Evolutionary conservation across 1,140 invertebrate genomes (phyloP).

Genomic region (Frieseomelitta varia): DNA sequence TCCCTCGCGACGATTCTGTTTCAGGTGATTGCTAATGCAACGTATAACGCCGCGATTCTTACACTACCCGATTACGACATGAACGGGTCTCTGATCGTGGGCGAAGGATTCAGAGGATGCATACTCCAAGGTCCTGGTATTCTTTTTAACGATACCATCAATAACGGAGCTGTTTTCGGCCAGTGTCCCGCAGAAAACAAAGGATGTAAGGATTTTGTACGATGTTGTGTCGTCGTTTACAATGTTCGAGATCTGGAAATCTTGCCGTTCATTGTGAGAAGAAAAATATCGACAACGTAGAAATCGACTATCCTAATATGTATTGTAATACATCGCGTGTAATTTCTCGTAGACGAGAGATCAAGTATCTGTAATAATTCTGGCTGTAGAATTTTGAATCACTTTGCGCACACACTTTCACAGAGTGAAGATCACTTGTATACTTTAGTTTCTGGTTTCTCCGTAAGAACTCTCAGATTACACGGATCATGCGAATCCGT

Average conservation of each 20-base stretch:
- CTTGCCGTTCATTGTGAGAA: not conserved
- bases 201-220: slow-evolving; percentile 84
- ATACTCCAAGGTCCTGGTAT: slow-evolving; percentile 92
- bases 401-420: slow-evolving; percentile 14
- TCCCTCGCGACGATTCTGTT: slow-evolving; percentile 1
- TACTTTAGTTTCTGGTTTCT: not conserved
- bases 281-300: not conserved
- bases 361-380: not conserved
- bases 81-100: slow-evolving; percentile 87
- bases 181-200: slow-evolving; percentile 87
- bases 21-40: slow-evolving; percentile 89
- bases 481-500: not conserved
- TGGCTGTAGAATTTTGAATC: not conserved
- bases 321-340: too few relatives aligned
- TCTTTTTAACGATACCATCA: slow-evolving; percentile 86
- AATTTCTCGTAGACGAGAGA: not conserved
- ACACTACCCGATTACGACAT: slow-evolving; percentile 85
- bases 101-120: slow-evolving; percentile 91
- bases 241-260: not conserved
- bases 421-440: slow-evolving; percentile 21
- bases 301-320: not conserved
- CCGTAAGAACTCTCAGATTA: not conserved
- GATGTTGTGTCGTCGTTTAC: not conserved
- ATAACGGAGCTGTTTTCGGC: slow-evolving; percentile 88
- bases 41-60: slow-evolving; percentile 88